A percentile compares a stretch with the other conserved stretches of the same genome.
Evolutionary conservation across 2,113 vertebrate genomes (phyloP).

Genomic region (Platysteira castanea): DNA sequence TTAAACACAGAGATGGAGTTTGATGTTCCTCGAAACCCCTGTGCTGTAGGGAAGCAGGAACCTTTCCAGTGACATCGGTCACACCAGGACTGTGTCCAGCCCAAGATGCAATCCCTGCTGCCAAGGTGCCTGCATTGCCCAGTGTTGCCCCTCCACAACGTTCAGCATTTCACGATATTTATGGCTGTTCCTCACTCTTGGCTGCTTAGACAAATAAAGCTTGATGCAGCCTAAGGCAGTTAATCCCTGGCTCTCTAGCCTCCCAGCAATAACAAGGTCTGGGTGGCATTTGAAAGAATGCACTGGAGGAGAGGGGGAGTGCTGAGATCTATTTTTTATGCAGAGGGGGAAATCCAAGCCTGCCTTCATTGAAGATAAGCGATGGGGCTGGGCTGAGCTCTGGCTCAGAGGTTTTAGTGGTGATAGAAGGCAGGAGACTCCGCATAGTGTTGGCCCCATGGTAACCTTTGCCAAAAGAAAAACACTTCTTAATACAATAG

Average conservation of each 20-base stretch:
- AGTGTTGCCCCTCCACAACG: accelerated
- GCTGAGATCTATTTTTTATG: background rate
- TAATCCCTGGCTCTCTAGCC: slow-evolving; percentile 29
- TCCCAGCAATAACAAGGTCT: slow-evolving; percentile 48
- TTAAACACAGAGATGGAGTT: background rate
- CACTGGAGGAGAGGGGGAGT: background rate
- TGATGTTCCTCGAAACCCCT: background rate
- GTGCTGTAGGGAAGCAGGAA: background rate
- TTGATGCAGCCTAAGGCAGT: slow-evolving; percentile 32
- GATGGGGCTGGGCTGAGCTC: background rate
- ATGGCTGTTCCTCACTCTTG: background rate
- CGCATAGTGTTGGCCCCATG: background rate
- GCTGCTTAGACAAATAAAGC: slow-evolving; percentile 66
- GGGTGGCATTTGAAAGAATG: slow-evolving; percentile 54
- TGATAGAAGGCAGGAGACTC: slow-evolving; percentile 42
- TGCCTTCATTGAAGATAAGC: background rate
- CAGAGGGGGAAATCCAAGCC: background rate
- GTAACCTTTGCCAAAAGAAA: slow-evolving; percentile 54
- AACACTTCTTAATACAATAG: slow-evolving; percentile 54
- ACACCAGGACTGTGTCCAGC: background rate
- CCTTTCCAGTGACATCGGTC: accelerated
- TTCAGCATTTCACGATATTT: slow-evolving; percentile 38
- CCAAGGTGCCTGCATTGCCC: background rate
- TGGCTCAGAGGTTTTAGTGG: background rate
- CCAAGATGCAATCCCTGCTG: background rate